Percentiles rank a stretch among this genome's conserved stretches.
phyloP scores from a whole-genome alignment of 2,888 invertebrate species.

The Amaurobius ferox region DNA sequence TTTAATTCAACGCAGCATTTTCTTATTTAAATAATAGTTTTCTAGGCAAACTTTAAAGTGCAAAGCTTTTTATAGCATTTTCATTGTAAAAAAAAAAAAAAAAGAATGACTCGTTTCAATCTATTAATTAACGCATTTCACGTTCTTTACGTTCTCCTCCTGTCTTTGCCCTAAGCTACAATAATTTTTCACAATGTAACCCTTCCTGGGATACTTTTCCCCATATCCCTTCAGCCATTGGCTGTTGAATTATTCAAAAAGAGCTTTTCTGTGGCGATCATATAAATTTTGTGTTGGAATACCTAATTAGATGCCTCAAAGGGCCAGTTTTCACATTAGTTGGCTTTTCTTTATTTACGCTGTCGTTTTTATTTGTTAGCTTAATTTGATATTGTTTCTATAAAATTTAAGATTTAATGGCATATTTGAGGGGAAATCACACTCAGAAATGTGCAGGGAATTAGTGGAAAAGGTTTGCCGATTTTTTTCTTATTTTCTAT shows the following conservation, averaged over 20 bases:
- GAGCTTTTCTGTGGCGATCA: conserved; percentile 32
- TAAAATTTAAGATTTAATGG: no score
- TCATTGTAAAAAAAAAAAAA: neutral
- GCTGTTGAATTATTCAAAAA: conserved; percentile 65
- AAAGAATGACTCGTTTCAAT: conserved; percentile 14
- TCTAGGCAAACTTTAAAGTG: neutral
- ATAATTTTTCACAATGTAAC: no score
- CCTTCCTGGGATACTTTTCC: neutral
- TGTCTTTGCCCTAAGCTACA: no score
- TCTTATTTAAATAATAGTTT: neutral
- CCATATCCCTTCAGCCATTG: conserved; percentile 11
- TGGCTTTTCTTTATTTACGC: no score
- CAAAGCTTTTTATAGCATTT: neutral
- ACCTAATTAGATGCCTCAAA: conserved; percentile 55
- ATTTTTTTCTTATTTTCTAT: no score
- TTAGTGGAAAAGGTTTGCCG: no score
- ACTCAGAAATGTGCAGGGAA: no score
- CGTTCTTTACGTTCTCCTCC: no score
- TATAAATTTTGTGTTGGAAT: conserved; percentile 51
- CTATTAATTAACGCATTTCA: no score
- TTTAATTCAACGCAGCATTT: neutral
- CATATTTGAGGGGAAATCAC: no score
- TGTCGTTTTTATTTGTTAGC: no score
- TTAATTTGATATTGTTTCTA: no score
- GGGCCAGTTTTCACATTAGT: conserved; percentile 13